Evolutionary conservation across 2,888 invertebrate genomes (phyloP).

Genomic region (Dasysyrphus tricinctus): DNA sequence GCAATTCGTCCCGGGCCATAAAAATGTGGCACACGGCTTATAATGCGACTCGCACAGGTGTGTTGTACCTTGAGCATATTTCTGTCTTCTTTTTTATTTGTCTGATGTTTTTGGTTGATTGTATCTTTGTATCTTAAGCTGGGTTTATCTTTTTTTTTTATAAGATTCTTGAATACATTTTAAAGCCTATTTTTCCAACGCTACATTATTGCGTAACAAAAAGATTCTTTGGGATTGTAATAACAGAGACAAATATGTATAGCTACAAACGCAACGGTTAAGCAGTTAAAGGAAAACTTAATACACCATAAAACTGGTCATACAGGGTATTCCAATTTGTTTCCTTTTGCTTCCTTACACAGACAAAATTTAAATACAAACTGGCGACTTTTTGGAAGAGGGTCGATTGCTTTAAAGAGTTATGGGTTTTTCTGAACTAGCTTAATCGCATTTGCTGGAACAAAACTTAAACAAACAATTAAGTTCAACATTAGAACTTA

Average conservation of each 20-base stretch:
- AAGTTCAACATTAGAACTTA: no score
- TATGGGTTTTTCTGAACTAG: no score
- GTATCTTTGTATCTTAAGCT: constrained; percentile 44
- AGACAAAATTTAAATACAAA: no score
- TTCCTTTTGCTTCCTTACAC: no score
- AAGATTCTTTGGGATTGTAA: constrained; percentile 58
- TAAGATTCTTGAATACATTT: constrained; percentile 61
- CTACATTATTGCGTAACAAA: constrained; percentile 66
- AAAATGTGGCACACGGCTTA: constrained; percentile 58
- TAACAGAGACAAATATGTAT: background rate
- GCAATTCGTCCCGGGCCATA: constrained; percentile 66
- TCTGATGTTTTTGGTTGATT: constrained; percentile 6
- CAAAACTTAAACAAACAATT: no score
- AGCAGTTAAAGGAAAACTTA: constrained; percentile 26
- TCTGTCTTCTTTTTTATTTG: constrained; percentile 10
- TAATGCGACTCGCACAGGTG: constrained; percentile 65
- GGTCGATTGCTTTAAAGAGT: no score
- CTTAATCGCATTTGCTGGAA: no score
- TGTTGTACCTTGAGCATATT: constrained; percentile 51
- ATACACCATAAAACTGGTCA: background rate
- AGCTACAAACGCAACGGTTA: constrained; percentile 16
- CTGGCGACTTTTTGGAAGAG: no score
- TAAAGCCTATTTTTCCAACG: constrained; percentile 12
- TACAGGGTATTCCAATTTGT: background rate
- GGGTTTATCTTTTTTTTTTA: constrained; percentile 25